A percentile compares a stretch with the other conserved stretches of the same genome.
Evolutionary conservation across 2,797 vertebrate species (phyloP).

Genomic region (Sebastes variabilis): DNA sequence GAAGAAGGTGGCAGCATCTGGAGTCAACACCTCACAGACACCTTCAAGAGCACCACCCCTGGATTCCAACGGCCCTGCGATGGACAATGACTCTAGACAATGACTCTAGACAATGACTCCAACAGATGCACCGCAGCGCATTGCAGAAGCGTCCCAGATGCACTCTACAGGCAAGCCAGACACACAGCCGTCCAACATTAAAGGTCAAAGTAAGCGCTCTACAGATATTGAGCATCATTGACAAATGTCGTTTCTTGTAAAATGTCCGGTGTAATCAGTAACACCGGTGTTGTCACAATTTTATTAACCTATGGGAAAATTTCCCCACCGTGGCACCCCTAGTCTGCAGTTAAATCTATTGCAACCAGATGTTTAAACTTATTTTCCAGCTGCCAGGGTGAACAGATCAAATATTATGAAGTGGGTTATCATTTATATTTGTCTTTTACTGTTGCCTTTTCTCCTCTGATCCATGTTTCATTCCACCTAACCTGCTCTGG

Average conservation of each 20-base stretch:
- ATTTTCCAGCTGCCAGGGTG: background rate
- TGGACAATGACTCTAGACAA: no score
- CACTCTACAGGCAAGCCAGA: background rate
- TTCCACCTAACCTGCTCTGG: conserved; percentile 32
- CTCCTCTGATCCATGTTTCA: conserved; percentile 28
- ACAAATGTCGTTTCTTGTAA: no score
- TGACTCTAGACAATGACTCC: no score
- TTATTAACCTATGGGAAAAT: background rate
- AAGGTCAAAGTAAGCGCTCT: no score
- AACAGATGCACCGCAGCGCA: no score
- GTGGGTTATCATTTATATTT: conserved; percentile 16
- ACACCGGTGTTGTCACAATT: no score
- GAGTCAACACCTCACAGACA: no score
- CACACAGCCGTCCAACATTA: no score
- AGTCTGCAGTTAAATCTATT: conserved; percentile 9
- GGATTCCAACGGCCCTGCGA: no score
- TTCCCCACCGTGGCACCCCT: background rate
- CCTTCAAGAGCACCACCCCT: background rate
- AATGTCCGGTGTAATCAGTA: no score
- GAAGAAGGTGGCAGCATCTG: background rate
- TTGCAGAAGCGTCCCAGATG: no score
- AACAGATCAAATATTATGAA: conserved; percentile 26
- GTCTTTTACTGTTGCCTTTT: background rate
- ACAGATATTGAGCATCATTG: no score
- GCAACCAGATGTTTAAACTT: conserved; percentile 7